These are phyloP conservation scores for Acanthochromis polyacanthus DNA, from an alignment of 2,113 vertebrate species.

Conservation along the genomic window DNA sequence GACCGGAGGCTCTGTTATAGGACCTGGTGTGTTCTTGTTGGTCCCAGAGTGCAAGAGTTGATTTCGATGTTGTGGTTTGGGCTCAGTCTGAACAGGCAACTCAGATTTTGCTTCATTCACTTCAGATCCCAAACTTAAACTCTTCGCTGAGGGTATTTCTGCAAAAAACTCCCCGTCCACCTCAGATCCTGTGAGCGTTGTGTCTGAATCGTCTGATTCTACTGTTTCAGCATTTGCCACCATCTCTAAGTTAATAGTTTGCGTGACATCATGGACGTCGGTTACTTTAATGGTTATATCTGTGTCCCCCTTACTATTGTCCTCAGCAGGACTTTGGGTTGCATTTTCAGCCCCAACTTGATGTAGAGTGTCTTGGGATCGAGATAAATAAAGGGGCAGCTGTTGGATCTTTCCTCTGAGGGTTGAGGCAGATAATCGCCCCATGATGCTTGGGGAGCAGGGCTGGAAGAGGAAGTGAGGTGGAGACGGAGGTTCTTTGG, in stretches of 20 bases:
- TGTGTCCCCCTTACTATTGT: not conserved
- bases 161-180: constrained; percentile 54
- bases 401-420: constrained; percentile 83
- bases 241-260: constrained; percentile 43
- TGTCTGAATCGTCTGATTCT: constrained; percentile 74
- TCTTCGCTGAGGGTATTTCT: constrained; percentile 33
- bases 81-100: constrained; percentile 59
- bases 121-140: constrained; percentile 31
- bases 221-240: constrained; percentile 31
- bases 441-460: constrained; percentile 72
- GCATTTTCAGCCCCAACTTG: constrained; percentile 35
- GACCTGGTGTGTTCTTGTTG: constrained; percentile 48
- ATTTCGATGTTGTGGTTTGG: constrained; percentile 48
- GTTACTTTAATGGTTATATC: constrained; percentile 50
- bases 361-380: constrained; percentile 78
- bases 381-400: constrained; percentile 82
- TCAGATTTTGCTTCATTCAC: constrained; percentile 32
- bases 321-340: constrained; percentile 43
- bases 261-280: constrained; percentile 53
- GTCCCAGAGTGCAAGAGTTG: constrained; percentile 1
- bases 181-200: constrained; percentile 72
- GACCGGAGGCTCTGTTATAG: constrained; percentile 69
- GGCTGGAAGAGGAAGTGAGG: constrained; percentile 64
- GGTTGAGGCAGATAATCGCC: constrained; percentile 82
- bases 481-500: constrained; percentile 50